Evolutionary conservation across 2,888 invertebrate genomes (phyloP).

Genomic region (Hermaeophaga mercurialis): DNA sequence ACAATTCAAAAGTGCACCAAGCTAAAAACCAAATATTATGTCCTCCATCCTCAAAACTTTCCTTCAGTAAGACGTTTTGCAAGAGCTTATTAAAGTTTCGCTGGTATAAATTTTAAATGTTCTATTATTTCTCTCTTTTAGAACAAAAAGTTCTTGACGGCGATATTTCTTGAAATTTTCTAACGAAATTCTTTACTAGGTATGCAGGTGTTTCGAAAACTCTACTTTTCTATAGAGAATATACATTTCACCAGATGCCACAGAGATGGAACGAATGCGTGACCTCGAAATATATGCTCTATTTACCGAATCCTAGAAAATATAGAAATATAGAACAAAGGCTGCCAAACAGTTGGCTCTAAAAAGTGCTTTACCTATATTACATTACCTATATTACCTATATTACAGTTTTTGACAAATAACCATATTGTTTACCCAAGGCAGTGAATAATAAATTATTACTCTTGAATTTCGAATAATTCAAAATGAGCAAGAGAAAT

Average conservation of each 20-base stretch:
- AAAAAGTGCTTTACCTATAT: too few relatives aligned
- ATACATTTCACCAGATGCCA: constrained; percentile 33
- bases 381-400: too few relatives aligned
- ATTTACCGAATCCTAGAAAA: background rate
- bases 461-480: too few relatives aligned
- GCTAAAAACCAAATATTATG: constrained; percentile 25
- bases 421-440: too few relatives aligned
- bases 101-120: constrained; percentile 40
- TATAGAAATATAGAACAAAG: background rate
- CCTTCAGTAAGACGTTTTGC: constrained; percentile 28
- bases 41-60: constrained; percentile 23
- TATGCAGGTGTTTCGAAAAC: constrained; percentile 39
- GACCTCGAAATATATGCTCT: constrained; percentile 3
- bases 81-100: constrained; percentile 39
- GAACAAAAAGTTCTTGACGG: constrained; percentile 33
- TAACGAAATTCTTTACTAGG: constrained; percentile 35
- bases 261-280: background rate
- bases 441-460: too few relatives aligned
- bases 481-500: too few relatives aligned
- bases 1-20: constrained; percentile 19
- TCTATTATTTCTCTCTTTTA: constrained; percentile 35
- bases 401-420: too few relatives aligned
- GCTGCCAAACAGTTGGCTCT: too few relatives aligned
- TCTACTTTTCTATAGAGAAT: constrained; percentile 29
- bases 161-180: constrained; percentile 36